Evolutionary conservation across 2,888 invertebrate species (phyloP), one percentile per base, ranked within the genome.

Genomic region (Ornithoptera priamus): DNA sequence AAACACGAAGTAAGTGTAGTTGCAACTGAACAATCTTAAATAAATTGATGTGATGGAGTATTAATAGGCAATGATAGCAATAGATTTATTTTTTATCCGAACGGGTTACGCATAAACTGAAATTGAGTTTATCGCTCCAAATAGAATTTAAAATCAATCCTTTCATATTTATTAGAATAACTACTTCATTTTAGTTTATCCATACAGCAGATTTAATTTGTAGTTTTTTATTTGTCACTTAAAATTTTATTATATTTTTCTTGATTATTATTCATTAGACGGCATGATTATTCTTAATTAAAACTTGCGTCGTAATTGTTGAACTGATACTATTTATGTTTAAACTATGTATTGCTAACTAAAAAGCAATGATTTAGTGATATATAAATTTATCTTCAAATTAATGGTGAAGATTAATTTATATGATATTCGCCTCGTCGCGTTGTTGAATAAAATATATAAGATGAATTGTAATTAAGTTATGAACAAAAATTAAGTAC

Each of bases 1-100:
- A 90, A 88, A 84, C 83, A 86, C 63, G 90, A 92, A 87, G 92
- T 92, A 87, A 89, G 92, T 90, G 70, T 70, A 66, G 56, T 57
- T 67, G 50, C 46, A 30, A 46, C 46, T 15, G 12, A 46, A 46
- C 15, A 30, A 30, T 30, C 30, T 12, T 46, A 46, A 46, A 46
- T 46, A 46, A 46, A 46, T 15, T 46, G 46, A 46, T 46, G 15
- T 46, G 10, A 15, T 2, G 15, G 15, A 46, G 46, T 46, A 46
- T 46, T 15, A 46, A 46, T 15, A 46, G 15, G 15, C 46, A 46
- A 46, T 46, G 46, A 15, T 46, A 56, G 20, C 20, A 20, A 20
- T 56, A 56, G n/a, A 20, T n/a, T 56, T 10, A 56, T 18, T 18
- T 57, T 57, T 53, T 62, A 42, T 30, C 46, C n/a, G 24, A 58